These are phyloP conservation scores for Rousettus leschenaultii DNA, from an alignment of 2,113 vertebrate species.

Conservation along the genomic window DNA sequence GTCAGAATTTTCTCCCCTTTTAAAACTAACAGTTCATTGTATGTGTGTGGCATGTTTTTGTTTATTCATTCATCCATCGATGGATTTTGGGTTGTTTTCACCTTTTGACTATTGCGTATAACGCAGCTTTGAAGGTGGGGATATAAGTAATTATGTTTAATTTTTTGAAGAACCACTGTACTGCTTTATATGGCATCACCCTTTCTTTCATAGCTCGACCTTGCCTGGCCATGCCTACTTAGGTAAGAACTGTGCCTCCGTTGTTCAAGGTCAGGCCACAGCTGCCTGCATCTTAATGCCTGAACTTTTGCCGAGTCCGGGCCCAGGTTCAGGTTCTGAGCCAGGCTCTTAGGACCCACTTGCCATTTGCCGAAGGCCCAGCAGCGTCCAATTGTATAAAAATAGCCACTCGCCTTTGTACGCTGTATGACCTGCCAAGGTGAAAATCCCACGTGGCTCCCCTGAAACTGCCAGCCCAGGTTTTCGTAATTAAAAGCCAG, in stretches of 20 bases:
- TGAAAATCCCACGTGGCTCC: neutral
- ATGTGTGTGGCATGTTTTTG: neutral
- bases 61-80: neutral
- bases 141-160: neutral
- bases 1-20: neutral
- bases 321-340: neutral
- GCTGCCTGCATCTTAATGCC: neutral
- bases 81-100: neutral
- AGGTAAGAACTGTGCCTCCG: too few species aligned
- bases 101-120: neutral
- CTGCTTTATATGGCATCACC: rapidly evolving
- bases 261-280: neutral
- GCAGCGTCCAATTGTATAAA: neutral
- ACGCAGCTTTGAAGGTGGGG: neutral
- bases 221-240: rapidly evolving
- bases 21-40: neutral
- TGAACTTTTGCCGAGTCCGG: neutral
- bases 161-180: neutral
- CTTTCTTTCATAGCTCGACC: neutral
- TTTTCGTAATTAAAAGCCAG: neutral
- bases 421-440: neutral
- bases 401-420: neutral
- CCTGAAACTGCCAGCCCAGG: neutral
- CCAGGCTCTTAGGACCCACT: neutral
- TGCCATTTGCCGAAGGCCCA: neutral